Evolutionary conservation across 2,888 invertebrate species (phyloP).

Genomic region (Microchrysa polita): DNA sequence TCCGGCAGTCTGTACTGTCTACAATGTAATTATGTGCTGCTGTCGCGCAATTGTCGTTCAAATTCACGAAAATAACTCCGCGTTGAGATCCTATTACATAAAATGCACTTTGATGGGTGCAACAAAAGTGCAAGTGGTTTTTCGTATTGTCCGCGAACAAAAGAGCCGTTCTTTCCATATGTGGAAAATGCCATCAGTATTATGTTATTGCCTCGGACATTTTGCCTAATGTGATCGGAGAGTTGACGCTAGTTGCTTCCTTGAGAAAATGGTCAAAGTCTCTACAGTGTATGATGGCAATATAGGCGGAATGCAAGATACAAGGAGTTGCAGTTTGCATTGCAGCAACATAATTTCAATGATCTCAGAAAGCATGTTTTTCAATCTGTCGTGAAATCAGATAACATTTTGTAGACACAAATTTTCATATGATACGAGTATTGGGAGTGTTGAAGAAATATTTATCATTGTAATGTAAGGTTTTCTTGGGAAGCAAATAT

Average conservation of each 20-base stretch:
- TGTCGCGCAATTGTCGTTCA: too few relatives aligned
- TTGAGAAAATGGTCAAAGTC: constrained; percentile 38
- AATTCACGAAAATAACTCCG: too few relatives aligned
- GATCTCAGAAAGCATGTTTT: constrained; percentile 26
- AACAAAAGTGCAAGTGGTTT: constrained; percentile 29
- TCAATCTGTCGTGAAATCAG: constrained; percentile 14
- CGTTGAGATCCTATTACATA: constrained; percentile 5
- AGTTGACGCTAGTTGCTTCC: constrained; percentile 30
- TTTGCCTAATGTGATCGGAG: constrained; percentile 11
- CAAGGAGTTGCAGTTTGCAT: too few relatives aligned
- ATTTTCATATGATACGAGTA: too few relatives aligned
- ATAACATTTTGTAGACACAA: constrained; percentile 6
- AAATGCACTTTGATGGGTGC: constrained; percentile 20
- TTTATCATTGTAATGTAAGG: too few relatives aligned
- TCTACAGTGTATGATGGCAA: too few relatives aligned
- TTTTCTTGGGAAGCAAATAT: too few relatives aligned
- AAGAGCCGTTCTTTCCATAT: constrained; percentile 8
- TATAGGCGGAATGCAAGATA: too few relatives aligned
- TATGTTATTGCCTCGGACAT: constrained; percentile 5
- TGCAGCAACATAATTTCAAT: background rate
- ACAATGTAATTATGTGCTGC: too few relatives aligned
- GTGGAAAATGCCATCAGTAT: constrained; percentile 21
- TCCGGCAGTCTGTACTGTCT: too few relatives aligned
- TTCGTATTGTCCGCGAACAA: constrained; percentile 16
- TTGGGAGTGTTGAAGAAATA: too few relatives aligned